phyloP scores from a whole-genome alignment of 2,797 vertebrate genomes.

The Centroberyx gerrardi region DNA sequence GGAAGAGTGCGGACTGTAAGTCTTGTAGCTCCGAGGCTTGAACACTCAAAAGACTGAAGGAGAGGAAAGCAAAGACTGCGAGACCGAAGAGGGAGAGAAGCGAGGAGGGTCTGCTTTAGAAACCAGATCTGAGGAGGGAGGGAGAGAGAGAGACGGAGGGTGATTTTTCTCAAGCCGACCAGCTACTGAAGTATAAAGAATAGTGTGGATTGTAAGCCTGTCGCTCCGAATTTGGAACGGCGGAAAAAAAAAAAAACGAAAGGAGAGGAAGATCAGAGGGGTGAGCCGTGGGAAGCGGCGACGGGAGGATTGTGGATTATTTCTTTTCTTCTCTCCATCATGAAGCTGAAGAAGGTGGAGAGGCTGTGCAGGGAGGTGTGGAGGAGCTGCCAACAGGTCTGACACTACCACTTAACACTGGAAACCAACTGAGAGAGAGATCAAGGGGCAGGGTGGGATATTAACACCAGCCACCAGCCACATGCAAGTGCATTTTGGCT shows the following conservation, averaged over 20 bases:
- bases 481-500: background rate
- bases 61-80: conserved; percentile 27
- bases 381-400: conserved; percentile 87
- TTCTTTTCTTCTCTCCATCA: conserved; percentile 54
- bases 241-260: conserved; percentile 36
- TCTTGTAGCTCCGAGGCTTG: background rate
- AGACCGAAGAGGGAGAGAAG: conserved; percentile 16
- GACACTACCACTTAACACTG: conserved; percentile 42
- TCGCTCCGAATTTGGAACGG: conserved; percentile 47
- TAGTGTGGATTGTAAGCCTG: conserved; percentile 54
- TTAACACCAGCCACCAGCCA: background rate
- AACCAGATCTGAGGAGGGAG: conserved; percentile 30
- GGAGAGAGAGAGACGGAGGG: conserved; percentile 20
- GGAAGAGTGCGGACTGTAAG: conserved; percentile 47
- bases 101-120: conserved; percentile 35
- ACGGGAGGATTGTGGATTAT: conserved; percentile 54
- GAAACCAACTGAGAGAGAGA: conserved; percentile 7
- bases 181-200: conserved; percentile 35
- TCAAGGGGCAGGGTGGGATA: conserved; percentile 1
- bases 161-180: conserved; percentile 37
- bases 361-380: conserved; percentile 82
- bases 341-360: conserved; percentile 86
- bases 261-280: conserved; percentile 43
- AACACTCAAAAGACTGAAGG: conserved; percentile 5
- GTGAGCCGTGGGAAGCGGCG: conserved; percentile 26